Base-by-base conservation (phyloP, 2,888 invertebrate genomes). In the Drosophila austrosaltans region DNA sequence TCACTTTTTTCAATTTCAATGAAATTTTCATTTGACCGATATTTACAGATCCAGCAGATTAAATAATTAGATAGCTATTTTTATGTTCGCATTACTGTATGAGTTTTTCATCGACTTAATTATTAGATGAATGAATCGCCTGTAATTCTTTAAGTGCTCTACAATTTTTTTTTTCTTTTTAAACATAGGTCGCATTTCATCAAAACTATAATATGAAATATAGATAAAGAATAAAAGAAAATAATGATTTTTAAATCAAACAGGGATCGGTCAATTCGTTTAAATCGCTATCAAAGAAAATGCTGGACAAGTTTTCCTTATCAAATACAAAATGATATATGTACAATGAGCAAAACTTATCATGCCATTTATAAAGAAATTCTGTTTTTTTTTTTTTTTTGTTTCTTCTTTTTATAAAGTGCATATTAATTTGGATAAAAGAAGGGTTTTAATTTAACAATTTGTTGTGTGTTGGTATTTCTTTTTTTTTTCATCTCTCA, bases 21-120 rank as follows among this genome's bases (percentile, higher is more conserved):
- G 69, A 83, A 72, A 75, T 72, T 79, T 79, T 81, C 76, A 78
- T 82, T 81, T 69, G 82, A 81, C 79, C 82, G 86, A 87, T 92
- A 92, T 92, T 89, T 91, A 91, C 91, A 83, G 86, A 90, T 89
- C 85, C 83, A 79, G 81, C 82, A 84, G 66, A 58, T 56, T 66
- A 40, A 67, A 57, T 36, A 65, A 56, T 56, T 60, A 40, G 28
- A 7, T 54, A 54, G 61, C 16, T 48, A 22, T 48, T 22, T 22
- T 61, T 57, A 56, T 65, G 40, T 48, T 32, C 66, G 72, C 64
- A 68, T 42, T 25, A 54, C 20, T 3, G 54, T n/a, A 39, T 59
- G 2, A 7, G 44, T 44, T 36, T 36, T 36, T 28, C 8, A 44
- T 58, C 25, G 48, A 22, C 48, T 25, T 48, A 25, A 58, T 53